Evolutionary conservation across 2,797 vertebrate species (phyloP).

Genomic region (Nothura maculosa): DNA sequence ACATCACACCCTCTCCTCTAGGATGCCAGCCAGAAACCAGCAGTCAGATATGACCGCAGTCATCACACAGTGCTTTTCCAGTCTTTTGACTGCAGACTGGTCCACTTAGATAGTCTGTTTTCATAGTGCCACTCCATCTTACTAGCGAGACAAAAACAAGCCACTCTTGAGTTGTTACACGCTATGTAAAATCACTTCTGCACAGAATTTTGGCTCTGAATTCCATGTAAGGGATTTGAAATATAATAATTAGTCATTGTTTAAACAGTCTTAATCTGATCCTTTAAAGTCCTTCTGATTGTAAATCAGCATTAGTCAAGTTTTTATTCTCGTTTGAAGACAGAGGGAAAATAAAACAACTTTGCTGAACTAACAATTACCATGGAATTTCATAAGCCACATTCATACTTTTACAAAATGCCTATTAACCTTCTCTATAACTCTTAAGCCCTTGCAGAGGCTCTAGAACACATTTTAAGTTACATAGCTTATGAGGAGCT

Average conservation of each 20-base stretch:
- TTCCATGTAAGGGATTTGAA: background rate
- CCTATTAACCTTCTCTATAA: constrained; percentile 7
- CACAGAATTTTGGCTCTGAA: background rate
- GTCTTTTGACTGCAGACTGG: background rate
- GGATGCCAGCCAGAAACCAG: background rate
- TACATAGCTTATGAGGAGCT: background rate
- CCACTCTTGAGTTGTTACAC: background rate
- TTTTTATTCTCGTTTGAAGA: background rate
- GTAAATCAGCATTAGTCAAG: constrained; percentile 3
- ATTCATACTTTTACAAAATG: constrained; percentile 13
- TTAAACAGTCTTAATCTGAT: constrained; percentile 16
- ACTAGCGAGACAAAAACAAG: background rate
- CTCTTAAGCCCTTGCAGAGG: constrained; percentile 29
- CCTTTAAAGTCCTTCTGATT: constrained; percentile 22
- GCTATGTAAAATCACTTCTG: background rate
- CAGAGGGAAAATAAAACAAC: background rate
- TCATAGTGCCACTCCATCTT: background rate
- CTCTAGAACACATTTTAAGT: constrained; percentile 27
- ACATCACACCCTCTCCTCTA: constrained; percentile 21
- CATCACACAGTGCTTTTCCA: background rate
- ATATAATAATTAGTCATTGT: background rate
- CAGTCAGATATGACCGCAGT: background rate
- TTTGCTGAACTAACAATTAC: constrained; percentile 28
- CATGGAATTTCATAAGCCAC: constrained; percentile 32
- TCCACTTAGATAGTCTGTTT: background rate